phyloP scores from a whole-genome alignment of 2,888 invertebrate genomes.

The Candidula unifasciata region DNA sequence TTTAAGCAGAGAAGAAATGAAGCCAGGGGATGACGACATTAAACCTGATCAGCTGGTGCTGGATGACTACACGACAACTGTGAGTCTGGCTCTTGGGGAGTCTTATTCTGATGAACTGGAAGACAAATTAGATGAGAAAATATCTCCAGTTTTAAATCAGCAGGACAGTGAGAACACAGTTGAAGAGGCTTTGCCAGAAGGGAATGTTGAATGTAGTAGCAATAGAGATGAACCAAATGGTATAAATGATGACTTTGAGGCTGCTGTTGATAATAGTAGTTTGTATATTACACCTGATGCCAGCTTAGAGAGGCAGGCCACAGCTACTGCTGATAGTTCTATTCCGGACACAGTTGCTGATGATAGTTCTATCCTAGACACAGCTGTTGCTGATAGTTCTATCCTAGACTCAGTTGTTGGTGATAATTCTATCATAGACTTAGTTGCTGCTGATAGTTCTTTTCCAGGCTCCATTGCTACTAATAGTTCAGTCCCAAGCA shows the following conservation, averaged over 20 bases:
- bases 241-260: conserved; percentile 25
- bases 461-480: neutral
- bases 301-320: conserved; percentile 57
- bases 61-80: conserved; percentile 65
- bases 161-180: conserved; percentile 33
- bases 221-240: neutral
- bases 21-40: conserved; percentile 59
- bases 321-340: neutral
- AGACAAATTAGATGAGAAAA: conserved; percentile 57
- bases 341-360: neutral
- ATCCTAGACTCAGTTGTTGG: no score
- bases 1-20: no score
- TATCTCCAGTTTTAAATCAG: conserved; percentile 54
- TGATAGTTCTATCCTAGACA: no score
- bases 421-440: no score
- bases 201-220: conserved; percentile 22
- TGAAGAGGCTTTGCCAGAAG: conserved; percentile 25
- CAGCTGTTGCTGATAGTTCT: no score
- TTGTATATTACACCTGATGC: conserved; percentile 66
- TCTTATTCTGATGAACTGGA: conserved; percentile 60
- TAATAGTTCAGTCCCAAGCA: no score
- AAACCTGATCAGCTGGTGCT: conserved; percentile 68
- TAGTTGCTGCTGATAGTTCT: neutral
- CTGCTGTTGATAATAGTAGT: conserved; percentile 57
- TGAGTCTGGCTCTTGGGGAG: conserved; percentile 66